These are phyloP conservation scores for Thaumetopoea pityocampa DNA, from an alignment of 1,140 invertebrate species.

Conservation along the genomic window DNA sequence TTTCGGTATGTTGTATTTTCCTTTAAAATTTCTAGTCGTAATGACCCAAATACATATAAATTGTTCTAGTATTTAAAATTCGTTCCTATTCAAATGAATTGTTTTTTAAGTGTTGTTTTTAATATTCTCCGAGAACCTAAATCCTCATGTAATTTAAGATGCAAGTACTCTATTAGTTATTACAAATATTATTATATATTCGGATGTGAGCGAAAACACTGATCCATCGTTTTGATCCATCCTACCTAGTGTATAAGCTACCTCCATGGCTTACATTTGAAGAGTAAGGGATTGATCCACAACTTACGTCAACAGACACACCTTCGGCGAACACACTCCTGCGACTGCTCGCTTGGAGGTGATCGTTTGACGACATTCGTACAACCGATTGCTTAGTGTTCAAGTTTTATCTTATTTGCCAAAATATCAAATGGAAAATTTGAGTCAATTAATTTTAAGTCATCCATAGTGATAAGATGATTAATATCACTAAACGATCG, in stretches of 20 bases:
- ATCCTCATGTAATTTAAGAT: constrained; percentile 47
- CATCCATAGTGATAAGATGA: constrained; percentile 62
- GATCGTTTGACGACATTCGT: too few species aligned
- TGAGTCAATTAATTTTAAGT: constrained; percentile 74
- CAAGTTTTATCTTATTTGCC: constrained; percentile 44
- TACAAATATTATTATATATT: constrained; percentile 22
- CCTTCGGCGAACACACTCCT: background rate
- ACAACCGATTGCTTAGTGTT: too few species aligned
- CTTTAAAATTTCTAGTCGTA: constrained; percentile 60
- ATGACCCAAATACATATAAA: constrained; percentile 56
- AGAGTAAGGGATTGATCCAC: background rate
- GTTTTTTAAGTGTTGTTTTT: constrained; percentile 27
- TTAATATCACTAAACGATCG: constrained; percentile 40
- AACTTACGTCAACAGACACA: background rate
- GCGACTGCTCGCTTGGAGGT: background rate
- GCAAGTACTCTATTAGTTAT: constrained; percentile 45
- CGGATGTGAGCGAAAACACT: constrained; percentile 32
- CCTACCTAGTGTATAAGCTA: constrained; percentile 58
- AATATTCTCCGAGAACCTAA: constrained; percentile 31
- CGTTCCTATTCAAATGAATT: constrained; percentile 32
- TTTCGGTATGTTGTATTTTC: constrained; percentile 36
- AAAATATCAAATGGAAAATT: constrained; percentile 47
- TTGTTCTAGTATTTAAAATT: constrained; percentile 46
- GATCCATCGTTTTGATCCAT: constrained; percentile 25
- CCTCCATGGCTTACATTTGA: constrained; percentile 15